phyloP scores from a whole-genome alignment of 2,797 vertebrate species.

The Glyptemys insculpta region DNA sequence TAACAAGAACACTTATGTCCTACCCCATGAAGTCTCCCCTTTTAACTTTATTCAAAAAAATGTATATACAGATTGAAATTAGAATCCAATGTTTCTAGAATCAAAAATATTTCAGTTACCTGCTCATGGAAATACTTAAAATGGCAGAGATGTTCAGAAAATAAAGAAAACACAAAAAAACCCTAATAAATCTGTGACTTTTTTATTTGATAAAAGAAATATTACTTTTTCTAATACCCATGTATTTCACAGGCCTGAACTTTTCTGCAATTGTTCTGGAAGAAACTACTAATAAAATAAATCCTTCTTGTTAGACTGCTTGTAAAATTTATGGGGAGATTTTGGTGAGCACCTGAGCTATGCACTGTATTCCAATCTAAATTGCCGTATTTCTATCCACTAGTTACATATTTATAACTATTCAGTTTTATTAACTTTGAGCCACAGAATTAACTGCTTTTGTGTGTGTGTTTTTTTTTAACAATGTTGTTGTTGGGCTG shows the following conservation, averaged over 20 bases:
- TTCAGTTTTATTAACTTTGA: conserved; percentile 56
- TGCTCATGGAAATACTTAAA: background rate
- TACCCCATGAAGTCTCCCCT: background rate
- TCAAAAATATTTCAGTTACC: background rate
- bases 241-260: conserved; percentile 17
- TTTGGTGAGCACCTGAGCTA: conserved; percentile 55
- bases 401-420: conserved; percentile 55
- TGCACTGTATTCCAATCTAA: background rate
- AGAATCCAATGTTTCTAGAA: background rate
- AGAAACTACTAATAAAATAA: conserved; percentile 67
- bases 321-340: conserved; percentile 61
- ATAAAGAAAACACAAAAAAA: background rate
- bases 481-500: conserved; percentile 51
- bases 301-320: conserved; percentile 61
- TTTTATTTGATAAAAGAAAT: conserved; percentile 21
- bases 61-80: background rate
- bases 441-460: conserved; percentile 49
- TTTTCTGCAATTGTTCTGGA: conserved; percentile 61
- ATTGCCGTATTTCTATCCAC: conserved; percentile 44
- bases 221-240: conserved; percentile 23
- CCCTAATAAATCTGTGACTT: background rate
- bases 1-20: background rate
- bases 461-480: conserved; percentile 30
- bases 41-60: background rate
- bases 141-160: background rate